These are phyloP conservation scores for Limanda limanda DNA, from an alignment of 2,113 vertebrate species.

Conservation along the genomic window DNA sequence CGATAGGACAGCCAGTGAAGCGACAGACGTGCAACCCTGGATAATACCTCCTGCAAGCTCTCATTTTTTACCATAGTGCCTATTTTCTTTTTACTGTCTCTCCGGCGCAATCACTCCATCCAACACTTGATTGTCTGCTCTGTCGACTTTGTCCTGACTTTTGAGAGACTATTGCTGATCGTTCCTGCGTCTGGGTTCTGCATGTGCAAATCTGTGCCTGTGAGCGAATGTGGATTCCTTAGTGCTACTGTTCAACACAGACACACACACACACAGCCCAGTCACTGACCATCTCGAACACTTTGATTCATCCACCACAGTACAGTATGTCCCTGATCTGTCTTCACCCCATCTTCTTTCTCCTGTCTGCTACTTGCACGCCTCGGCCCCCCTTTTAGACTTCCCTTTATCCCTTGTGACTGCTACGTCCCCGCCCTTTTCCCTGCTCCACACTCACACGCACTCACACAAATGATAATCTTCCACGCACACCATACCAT, in stretches of 20 bases:
- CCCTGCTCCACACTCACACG: conserved; percentile 17
- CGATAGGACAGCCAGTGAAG: conserved; percentile 43
- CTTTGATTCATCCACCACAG: conserved; percentile 35
- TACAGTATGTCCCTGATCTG: conserved; percentile 38
- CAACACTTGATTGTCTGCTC: conserved; percentile 13
- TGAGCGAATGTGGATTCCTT: conserved; percentile 15
- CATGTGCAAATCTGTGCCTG: conserved; percentile 1
- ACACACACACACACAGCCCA: conserved; percentile 19
- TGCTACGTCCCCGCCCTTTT: conserved; percentile 25
- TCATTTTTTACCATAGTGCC: conserved; percentile 17
- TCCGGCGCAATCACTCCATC: neutral
- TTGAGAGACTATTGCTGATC: conserved; percentile 19
- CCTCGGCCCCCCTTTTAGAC: conserved; percentile 15
- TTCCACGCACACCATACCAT: conserved; percentile 1
- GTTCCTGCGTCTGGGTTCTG: conserved; percentile 11
- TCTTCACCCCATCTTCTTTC: conserved; percentile 31
- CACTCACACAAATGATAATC: conserved; percentile 34
- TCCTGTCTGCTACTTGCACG: conserved; percentile 22
- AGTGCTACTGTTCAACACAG: conserved; percentile 9
- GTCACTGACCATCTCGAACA: conserved; percentile 31
- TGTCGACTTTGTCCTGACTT: conserved; percentile 26
- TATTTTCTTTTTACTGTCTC: neutral
- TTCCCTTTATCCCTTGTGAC: conserved; percentile 54
- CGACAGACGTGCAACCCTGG: conserved; percentile 50
- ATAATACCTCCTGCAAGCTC: conserved; percentile 11